A percentile compares a stretch with the other conserved stretches of the same genome.
These are phyloP conservation scores for Pyrrhosoma nymphula DNA, from an alignment of 2,888 invertebrate genomes.

Conservation along the genomic window DNA sequence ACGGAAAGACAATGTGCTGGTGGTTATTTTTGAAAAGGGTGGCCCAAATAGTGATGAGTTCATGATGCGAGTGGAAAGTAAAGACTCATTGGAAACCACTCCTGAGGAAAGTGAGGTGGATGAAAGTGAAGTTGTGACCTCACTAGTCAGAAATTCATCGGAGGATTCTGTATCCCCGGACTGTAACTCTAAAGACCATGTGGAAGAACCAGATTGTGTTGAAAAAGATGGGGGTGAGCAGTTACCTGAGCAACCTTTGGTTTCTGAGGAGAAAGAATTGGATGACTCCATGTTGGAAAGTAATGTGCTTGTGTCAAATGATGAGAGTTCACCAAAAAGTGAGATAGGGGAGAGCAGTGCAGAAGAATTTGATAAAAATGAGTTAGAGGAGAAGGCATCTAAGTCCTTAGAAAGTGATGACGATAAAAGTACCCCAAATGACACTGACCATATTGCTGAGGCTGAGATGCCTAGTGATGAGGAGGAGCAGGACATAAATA, in stretches of 20 bases:
- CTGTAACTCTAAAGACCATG: too few relatives aligned
- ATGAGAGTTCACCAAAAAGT: conserved; percentile 75
- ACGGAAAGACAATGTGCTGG: conserved; percentile 49
- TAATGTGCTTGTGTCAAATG: conserved; percentile 74
- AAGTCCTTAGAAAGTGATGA: neutral
- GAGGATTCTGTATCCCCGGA: neutral
- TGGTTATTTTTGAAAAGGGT: conserved; percentile 68
- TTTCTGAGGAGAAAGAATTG: neutral
- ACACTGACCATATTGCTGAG: conserved; percentile 46
- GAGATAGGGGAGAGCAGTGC: conserved; percentile 71
- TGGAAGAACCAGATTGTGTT: neutral
- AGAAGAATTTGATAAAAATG: conserved; percentile 69
- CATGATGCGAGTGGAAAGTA: conserved; percentile 52
- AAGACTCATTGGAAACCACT: conserved; percentile 3
- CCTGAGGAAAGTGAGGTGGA: neutral
- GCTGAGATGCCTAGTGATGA: conserved; percentile 67
- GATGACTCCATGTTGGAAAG: conserved; percentile 67
- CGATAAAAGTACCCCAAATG: neutral
- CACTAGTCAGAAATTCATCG: neutral
- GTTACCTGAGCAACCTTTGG: neutral
- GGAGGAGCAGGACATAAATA: conserved; percentile 69
- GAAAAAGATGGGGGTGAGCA: neutral
- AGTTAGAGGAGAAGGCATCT: neutral
- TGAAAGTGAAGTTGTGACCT: neutral
- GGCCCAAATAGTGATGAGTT: conserved; percentile 63